Base-by-base conservation (phyloP, 2,888 invertebrate species). In the Orchesella flavescens region DNA sequence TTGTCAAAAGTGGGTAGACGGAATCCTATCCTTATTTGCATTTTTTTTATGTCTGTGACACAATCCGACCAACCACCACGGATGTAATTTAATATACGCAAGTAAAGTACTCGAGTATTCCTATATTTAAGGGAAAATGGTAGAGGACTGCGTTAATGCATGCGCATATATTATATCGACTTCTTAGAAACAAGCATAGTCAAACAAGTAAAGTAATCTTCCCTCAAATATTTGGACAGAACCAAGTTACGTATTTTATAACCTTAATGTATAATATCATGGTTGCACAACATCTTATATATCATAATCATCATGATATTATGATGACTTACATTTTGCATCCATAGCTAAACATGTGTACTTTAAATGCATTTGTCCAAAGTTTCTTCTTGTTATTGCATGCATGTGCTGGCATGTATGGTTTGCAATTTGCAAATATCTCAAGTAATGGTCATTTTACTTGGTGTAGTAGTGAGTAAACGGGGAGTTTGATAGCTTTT, bases 141-240 rank as follows among this genome's bases (percentile, higher is more conserved):
- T n/a, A 49, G 15, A 49, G 49, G 10, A 34, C 23, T 53, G 57
- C 15, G 53, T 43, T 80, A 80, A 80, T 74, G 63, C 74, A 80
- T 82, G 7, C 7, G 82, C 82, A 71, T 75, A 82, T 82, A 69
- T 43, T 49, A 71, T 74, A 82, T 15, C 75, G 66, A 66, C 23
- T 55, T 71, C 43, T 24, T 43, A 68, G 12, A 23, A 61, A 63
- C 2, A 5, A 59, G 9, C 17, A 63, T 15, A 34, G 49, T 49
- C 49, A 49, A n/a, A 49, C 34, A 34, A 34, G 34, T 34, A 34
- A 34, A 34, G 34, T 34, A 34, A 34, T 34, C 34, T 34, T 23
- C 44, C 23, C 15, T 68, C 61, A 63, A n/a, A 13, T 57, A 57
- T 57, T 57, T 57, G 19, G 57, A 21, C 21, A 17, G 15, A 21